Conservation (phyloP, 2,113 vertebrate genomes). For the Marmota flaviventris region DNA sequence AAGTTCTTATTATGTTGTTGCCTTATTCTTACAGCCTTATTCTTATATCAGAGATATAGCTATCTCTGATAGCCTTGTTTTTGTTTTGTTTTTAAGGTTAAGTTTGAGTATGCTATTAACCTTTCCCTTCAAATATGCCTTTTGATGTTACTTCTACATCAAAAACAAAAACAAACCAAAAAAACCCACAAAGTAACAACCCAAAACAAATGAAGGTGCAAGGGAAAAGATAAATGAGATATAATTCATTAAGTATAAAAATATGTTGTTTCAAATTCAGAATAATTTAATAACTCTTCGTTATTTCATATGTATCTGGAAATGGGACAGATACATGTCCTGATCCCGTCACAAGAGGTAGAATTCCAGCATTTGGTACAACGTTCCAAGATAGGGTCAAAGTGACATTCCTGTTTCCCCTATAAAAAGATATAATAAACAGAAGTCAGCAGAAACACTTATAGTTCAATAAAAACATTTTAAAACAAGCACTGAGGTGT, state of each 20-base stretch:
- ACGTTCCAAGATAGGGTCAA: slow-evolving; percentile 99
- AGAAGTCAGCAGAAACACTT: slow-evolving; percentile 54
- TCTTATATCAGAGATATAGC: too few species aligned
- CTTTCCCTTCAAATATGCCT: slow-evolving; percentile 75
- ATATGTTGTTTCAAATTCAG: slow-evolving; percentile 88
- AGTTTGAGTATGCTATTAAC: slow-evolving; percentile 53
- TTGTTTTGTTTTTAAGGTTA: slow-evolving; percentile 21
- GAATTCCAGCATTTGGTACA: slow-evolving; percentile 97
- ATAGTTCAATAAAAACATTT: not conserved
- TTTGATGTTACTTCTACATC: slow-evolving; percentile 65
- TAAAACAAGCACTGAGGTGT: not conserved
- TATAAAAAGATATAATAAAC: slow-evolving; percentile 84
- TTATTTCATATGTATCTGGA: slow-evolving; percentile 95
- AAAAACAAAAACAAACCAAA: slow-evolving; percentile 17
- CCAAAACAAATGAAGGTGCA: slow-evolving; percentile 80
- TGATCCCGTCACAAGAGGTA: slow-evolving; percentile 96
- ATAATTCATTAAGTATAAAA: slow-evolving; percentile 90
- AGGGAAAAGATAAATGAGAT: slow-evolving; percentile 83
- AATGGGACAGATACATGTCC: slow-evolving; percentile 96
- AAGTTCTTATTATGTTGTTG: slow-evolving; percentile 67
- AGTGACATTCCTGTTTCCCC: slow-evolving; percentile 98
- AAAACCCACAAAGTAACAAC: not conserved
- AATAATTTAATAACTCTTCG: slow-evolving; percentile 96
- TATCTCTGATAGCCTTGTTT: slow-evolving; percentile 55
- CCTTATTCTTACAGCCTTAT: slow-evolving; percentile 77